Conservation (phyloP, 2,888 invertebrate species). For the Erebia epiphron region DNA sequence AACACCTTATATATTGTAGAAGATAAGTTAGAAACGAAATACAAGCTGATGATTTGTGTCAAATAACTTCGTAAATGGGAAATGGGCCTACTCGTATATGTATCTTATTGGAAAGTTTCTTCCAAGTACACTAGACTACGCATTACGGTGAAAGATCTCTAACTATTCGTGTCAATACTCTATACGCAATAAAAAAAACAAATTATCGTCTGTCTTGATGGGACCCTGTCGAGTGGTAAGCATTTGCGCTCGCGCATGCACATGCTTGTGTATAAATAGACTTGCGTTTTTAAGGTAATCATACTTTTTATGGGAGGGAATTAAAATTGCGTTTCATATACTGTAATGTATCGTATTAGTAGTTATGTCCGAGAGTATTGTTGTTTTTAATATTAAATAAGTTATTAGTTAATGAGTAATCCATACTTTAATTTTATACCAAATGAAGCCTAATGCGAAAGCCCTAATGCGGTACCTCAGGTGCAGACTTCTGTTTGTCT, state of each 20-base stretch:
- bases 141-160: constrained; percentile 1
- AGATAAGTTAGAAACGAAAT: not conserved
- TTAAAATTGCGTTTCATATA: not conserved
- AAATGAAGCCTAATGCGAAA: too few species aligned
- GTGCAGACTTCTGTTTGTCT: too few species aligned
- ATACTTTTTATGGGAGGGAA: not conserved
- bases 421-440: too few species aligned
- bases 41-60: not conserved
- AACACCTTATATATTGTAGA: not conserved
- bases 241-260: constrained; percentile 11
- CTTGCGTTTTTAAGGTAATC: constrained; percentile 9
- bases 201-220: constrained; percentile 16
- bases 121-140: not conserved
- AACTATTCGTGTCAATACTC: constrained; percentile 16
- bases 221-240: constrained; percentile 9
- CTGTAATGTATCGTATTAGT: too few species aligned
- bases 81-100: not conserved
- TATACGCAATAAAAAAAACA: constrained; percentile 11
- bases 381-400: too few species aligned
- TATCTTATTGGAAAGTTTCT: constrained; percentile 14
- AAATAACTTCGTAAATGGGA: not conserved
- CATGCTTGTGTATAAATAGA: constrained; percentile 23
- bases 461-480: too few species aligned
- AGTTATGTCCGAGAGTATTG: too few species aligned
- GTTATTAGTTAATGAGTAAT: too few species aligned